These are phyloP conservation scores for Pangasianodon gigas DNA, from an alignment of 2,113 vertebrate species.

Conservation along the genomic window DNA sequence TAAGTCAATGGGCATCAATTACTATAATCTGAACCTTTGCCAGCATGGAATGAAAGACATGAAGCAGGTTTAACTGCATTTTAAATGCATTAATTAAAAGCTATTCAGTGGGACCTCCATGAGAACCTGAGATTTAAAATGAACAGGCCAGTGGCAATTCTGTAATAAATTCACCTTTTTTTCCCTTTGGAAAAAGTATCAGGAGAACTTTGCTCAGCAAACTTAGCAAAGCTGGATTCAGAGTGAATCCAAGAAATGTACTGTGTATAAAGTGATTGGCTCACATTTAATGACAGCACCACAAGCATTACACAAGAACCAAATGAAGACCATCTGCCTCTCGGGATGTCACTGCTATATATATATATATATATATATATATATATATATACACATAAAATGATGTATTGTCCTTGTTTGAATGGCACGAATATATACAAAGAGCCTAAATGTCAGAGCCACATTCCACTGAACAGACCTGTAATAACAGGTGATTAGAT, in stretches of 20 bases:
- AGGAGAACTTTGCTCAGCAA: constrained; percentile 7
- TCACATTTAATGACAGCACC: constrained; percentile 23
- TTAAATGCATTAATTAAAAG: constrained; percentile 44
- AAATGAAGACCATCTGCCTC: constrained; percentile 37
- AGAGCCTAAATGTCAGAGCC: constrained; percentile 9
- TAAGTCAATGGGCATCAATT: constrained; percentile 39
- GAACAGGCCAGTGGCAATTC: constrained; percentile 24
- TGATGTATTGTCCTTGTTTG: constrained; percentile 8
- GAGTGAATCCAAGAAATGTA: neutral
- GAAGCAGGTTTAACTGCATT: constrained; percentile 32
- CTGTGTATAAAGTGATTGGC: neutral
- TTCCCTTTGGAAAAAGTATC: constrained; percentile 30
- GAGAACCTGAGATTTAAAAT: constrained; percentile 29
- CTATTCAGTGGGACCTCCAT: constrained; percentile 30
- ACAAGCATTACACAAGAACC: constrained; percentile 18
- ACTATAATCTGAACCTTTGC: constrained; percentile 29
- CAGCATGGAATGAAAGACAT: constrained; percentile 39
- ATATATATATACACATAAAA: neutral
- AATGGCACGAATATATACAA: neutral
- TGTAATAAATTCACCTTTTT: constrained; percentile 40
- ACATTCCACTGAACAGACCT: constrained; percentile 22
- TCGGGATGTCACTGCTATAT: constrained; percentile 18
- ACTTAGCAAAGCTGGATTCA: neutral
- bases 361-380: neutral
- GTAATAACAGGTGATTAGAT: constrained; percentile 42